phyloP scores from a whole-genome alignment of 1,140 invertebrate genomes.

The Neodiprion pinetum region DNA sequence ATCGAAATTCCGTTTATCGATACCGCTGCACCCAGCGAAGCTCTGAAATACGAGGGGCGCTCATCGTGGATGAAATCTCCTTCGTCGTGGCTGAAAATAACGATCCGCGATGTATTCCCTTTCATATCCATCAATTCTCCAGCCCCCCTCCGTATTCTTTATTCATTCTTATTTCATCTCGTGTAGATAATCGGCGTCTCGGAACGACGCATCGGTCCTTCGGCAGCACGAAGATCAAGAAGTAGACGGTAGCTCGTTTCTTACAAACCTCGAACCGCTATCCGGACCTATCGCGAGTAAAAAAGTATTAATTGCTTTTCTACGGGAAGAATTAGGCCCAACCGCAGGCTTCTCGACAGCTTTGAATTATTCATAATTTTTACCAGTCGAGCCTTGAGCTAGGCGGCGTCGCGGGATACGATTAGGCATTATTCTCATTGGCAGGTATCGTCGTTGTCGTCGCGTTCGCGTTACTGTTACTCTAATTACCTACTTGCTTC shows the following conservation, averaged over 20 bases:
- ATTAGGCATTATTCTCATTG: no score
- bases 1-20: no score
- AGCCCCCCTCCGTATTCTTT: not conserved
- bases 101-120: not conserved
- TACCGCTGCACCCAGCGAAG: no score
- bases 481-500: not conserved
- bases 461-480: not conserved
- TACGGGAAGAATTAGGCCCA: not conserved
- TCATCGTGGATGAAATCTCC: no score
- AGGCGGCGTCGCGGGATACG: not conserved
- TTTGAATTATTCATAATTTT: constrained; percentile 6
- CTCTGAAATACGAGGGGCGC: no score
- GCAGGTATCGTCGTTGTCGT: not conserved
- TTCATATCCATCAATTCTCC: not conserved
- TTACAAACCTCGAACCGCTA: not conserved
- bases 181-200: not conserved
- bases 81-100: no score
- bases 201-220: not conserved
- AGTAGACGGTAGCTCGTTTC: not conserved
- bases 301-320: constrained; percentile 6
- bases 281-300: constrained; percentile 1
- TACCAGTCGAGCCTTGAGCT: not conserved
- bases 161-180: not conserved
- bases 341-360: not conserved
- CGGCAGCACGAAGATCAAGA: not conserved